These are phyloP conservation scores for Amphipyra tragopoginis DNA, from an alignment of 2,888 invertebrate species.

Conservation along the genomic window DNA sequence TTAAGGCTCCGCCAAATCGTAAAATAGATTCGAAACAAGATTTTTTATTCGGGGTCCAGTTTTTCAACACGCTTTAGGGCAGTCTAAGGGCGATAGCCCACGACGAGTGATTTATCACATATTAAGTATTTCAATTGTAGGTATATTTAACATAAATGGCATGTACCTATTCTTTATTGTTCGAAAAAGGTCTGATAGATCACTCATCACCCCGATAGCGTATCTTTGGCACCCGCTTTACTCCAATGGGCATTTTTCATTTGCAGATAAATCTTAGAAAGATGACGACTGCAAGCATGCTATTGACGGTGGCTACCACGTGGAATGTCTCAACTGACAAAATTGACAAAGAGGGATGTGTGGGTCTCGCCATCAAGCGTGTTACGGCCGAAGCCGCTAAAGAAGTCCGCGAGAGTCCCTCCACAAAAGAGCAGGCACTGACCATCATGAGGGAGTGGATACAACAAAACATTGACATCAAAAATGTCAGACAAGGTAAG, in stretches of 20 bases:
- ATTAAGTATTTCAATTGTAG: no score
- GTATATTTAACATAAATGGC: no score
- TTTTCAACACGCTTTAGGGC: no score
- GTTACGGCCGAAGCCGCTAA: constrained; percentile 88
- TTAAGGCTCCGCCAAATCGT: no score
- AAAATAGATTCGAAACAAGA: no score
- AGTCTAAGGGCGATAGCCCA: no score
- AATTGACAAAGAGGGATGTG: constrained; percentile 73
- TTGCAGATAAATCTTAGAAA: constrained; percentile 50
- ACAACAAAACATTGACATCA: constrained; percentile 91
- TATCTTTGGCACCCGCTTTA: neutral
- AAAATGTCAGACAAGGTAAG: constrained; percentile 91
- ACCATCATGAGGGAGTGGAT: constrained; percentile 93
- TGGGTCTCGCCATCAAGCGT: constrained; percentile 64
- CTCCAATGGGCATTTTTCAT: neutral
- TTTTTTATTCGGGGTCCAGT: no score
- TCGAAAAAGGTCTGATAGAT: neutral
- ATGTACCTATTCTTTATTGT: no score
- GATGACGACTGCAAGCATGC: constrained; percentile 83
- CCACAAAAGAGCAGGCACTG: constrained; percentile 91
- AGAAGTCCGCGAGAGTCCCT: constrained; percentile 93
- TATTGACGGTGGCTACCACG: constrained; percentile 80
- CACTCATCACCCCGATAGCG: neutral
- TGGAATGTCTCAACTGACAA: constrained; percentile 78
- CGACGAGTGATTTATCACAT: no score